These are phyloP conservation scores for Hippocampus abdominalis DNA, from an alignment of 2,113 vertebrate species.

Conservation along the genomic window DNA sequence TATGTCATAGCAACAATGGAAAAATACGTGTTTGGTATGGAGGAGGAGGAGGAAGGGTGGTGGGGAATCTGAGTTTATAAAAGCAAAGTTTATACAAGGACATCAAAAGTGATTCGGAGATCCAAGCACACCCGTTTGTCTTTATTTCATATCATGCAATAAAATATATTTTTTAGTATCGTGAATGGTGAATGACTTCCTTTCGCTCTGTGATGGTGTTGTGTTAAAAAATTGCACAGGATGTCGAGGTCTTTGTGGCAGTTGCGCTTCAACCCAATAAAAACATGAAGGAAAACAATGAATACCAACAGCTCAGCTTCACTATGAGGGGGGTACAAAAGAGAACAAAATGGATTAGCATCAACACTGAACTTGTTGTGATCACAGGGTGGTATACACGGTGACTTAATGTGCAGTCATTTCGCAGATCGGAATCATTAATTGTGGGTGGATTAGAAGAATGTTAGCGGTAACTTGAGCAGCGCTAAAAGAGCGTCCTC, in stretches of 20 bases:
- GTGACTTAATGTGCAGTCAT: constrained; percentile 13
- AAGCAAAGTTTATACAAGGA: constrained; percentile 39
- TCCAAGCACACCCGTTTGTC: not conserved
- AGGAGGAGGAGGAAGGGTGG: not conserved
- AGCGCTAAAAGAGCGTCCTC: constrained; percentile 9
- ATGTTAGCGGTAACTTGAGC: constrained; percentile 26
- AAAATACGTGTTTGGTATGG: constrained; percentile 45
- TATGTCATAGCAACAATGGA: constrained; percentile 58
- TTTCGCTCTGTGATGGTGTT: not conserved
- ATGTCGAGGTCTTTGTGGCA: not conserved
- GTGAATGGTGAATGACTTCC: not conserved
- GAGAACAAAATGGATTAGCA: constrained; percentile 3
- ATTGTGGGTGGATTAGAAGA: constrained; percentile 28
- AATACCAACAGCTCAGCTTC: constrained; percentile 5
- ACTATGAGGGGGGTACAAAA: constrained; percentile 1
- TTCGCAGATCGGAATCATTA: constrained; percentile 10
- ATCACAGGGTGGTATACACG: constrained; percentile 13
- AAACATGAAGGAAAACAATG: constrained; percentile 22
- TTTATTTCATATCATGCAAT: not conserved
- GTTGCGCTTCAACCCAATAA: constrained; percentile 13
- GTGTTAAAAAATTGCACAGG: constrained; percentile 11
- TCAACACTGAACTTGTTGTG: constrained; percentile 15
- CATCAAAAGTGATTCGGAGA: constrained; percentile 10
- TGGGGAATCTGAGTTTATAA: constrained; percentile 9
- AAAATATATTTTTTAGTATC: not conserved